Percentiles rank a stretch among this genome's conserved stretches.
phyloP scores from a whole-genome alignment of 2,888 invertebrate species.

The Pyrgus malvae region DNA sequence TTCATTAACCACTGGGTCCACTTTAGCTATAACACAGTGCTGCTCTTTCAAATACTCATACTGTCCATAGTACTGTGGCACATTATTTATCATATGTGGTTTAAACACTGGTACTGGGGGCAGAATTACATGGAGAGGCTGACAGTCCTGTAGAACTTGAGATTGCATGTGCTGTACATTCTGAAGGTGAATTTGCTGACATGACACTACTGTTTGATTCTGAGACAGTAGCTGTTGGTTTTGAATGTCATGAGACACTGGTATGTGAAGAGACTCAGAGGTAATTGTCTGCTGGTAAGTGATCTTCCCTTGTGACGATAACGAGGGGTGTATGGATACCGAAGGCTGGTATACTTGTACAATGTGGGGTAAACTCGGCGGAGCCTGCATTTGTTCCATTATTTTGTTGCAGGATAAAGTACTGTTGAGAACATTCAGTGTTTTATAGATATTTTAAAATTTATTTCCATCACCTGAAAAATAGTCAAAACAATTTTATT shows the following conservation, averaged over 20 bases:
- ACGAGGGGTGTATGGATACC: constrained; percentile 55
- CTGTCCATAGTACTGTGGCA: constrained; percentile 59
- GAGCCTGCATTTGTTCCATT: constrained; percentile 66
- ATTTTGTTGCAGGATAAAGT: too few relatives aligned
- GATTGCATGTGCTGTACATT: constrained; percentile 44
- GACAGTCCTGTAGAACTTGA: constrained; percentile 51
- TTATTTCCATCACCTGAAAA: too few relatives aligned
- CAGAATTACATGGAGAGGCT: constrained; percentile 59
- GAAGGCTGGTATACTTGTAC: constrained; percentile 65
- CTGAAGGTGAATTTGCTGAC: constrained; percentile 61
- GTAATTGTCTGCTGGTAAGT: constrained; percentile 62
- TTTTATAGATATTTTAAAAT: too few relatives aligned
- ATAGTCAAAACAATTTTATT: too few relatives aligned
- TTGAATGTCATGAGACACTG: constrained; percentile 53
- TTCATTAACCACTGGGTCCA: constrained; percentile 46
- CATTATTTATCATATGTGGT: constrained; percentile 60
- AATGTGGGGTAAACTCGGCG: constrained; percentile 56
- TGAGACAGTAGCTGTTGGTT: constrained; percentile 53
- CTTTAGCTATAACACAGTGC: constrained; percentile 52
- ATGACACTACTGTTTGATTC: constrained; percentile 66
- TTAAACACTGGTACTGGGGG: constrained; percentile 58
- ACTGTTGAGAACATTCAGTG: too few relatives aligned
- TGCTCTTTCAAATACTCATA: constrained; percentile 63
- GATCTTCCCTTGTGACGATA: constrained; percentile 59
- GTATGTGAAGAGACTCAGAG: constrained; percentile 57